These are phyloP conservation scores for Macropus fuliginosus DNA, from an alignment of 2,797 vertebrate genomes.

Conservation along the genomic window DNA sequence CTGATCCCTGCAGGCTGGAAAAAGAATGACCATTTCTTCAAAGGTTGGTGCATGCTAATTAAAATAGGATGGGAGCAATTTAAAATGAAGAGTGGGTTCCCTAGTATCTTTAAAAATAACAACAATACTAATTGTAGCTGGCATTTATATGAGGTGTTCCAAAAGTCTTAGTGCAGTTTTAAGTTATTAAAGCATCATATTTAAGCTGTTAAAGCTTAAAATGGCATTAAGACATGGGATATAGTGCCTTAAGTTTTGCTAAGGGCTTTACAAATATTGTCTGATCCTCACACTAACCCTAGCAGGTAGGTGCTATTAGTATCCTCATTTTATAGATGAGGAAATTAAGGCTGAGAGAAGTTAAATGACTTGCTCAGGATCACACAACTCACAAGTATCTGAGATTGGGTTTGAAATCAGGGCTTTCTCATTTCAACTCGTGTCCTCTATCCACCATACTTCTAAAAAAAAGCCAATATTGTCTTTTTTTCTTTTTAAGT, in stretches of 20 bases:
- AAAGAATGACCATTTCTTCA: background rate
- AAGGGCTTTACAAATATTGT: background rate
- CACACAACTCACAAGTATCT: background rate
- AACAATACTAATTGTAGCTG: background rate
- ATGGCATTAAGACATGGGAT: background rate
- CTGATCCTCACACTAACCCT: background rate
- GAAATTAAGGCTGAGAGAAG: background rate
- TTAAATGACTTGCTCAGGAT: background rate
- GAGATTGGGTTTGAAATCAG: background rate
- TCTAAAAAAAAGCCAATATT: background rate
- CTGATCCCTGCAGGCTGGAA: background rate
- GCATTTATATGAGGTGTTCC: background rate
- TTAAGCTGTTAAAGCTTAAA: background rate
- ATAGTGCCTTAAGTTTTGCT: background rate
- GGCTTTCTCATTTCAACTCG: background rate
- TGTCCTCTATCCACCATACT: background rate
- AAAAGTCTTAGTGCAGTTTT: background rate
- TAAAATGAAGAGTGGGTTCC: background rate
- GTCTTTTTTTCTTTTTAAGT: slow-evolving; percentile 10
- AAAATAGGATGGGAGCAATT: background rate
- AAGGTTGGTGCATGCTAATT: background rate
- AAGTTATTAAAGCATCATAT: background rate
- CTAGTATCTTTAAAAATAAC: background rate
- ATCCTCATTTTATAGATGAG: background rate
- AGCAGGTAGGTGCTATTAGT: background rate